Evolutionary conservation across 2,797 vertebrate genomes (phyloP).

Genomic region (Poeciliopsis presidionis): DNA sequence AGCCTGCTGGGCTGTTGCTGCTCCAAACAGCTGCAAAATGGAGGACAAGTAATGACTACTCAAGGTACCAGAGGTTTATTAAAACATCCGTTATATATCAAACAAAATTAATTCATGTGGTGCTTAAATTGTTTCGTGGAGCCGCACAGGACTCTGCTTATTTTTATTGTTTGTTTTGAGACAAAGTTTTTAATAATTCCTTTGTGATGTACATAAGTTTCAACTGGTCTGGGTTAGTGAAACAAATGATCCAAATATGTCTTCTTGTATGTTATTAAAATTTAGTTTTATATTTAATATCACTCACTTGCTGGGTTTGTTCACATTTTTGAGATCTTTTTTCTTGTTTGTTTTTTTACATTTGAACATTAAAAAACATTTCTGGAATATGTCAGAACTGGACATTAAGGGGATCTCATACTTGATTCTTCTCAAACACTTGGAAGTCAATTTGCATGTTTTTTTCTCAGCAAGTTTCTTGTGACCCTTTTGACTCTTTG

Average conservation of each 20-base stretch:
- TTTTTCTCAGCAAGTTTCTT: not conserved
- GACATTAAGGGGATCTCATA: not conserved
- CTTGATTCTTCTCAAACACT: not conserved
- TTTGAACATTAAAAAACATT: not conserved
- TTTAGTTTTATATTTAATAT: not conserved
- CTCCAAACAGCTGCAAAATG: slow-evolving; percentile 44
- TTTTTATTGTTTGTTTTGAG: not conserved
- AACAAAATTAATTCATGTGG: not conserved
- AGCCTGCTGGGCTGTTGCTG: slow-evolving; percentile 41
- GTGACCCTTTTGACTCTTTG: not conserved
- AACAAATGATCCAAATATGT: not conserved
- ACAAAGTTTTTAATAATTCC: not conserved
- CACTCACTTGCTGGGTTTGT: not conserved
- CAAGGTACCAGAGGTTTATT: slow-evolving; percentile 24
- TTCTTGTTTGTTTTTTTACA: no score
- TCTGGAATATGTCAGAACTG: not conserved
- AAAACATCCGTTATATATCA: not conserved
- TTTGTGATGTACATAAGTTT: not conserved
- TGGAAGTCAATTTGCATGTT: not conserved
- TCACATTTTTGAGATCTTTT: not conserved
- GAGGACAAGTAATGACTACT: slow-evolving; percentile 27
- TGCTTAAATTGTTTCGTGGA: not conserved
- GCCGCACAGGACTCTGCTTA: not conserved
- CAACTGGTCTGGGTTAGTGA: not conserved
- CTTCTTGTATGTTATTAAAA: not conserved